Percentiles rank a stretch among this genome's conserved stretches.
phyloP scores from a whole-genome alignment of 2,113 vertebrate genomes.

The Ancistrus triradiatus region DNA sequence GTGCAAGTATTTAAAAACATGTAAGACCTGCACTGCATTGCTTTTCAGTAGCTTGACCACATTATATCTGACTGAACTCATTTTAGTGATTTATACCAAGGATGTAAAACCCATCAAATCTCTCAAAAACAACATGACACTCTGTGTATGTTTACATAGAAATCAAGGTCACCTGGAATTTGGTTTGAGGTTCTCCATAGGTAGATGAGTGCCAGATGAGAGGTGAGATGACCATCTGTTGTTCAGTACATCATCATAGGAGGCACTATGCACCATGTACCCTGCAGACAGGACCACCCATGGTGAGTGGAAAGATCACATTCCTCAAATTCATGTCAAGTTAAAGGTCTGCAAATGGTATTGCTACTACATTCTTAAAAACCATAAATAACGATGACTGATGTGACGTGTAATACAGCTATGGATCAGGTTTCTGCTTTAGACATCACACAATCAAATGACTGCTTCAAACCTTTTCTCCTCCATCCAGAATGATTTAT shows the following conservation, averaged over 20 bases:
- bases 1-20: too few species aligned
- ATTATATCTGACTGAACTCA: too few species aligned
- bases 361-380: not conserved
- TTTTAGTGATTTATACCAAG: too few species aligned
- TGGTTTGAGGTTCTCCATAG: slow-evolving; percentile 96
- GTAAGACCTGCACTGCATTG: too few species aligned
- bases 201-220: slow-evolving; percentile 78
- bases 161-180: slow-evolving; percentile 81
- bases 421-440: too few species aligned
- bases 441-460: too few species aligned
- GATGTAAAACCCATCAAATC: too few species aligned
- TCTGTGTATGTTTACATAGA: slow-evolving; percentile 5
- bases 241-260: slow-evolving; percentile 91
- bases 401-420: too few species aligned
- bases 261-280: slow-evolving; percentile 93
- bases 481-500: slow-evolving; percentile 38
- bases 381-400: too few species aligned
- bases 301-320: not conserved
- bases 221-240: slow-evolving; percentile 86
- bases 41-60: too few species aligned
- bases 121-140: too few species aligned
- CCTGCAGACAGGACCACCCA: slow-evolving; percentile 64
- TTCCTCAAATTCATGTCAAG: not conserved
- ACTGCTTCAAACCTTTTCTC: slow-evolving; percentile 37
- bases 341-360: not conserved